phyloP scores from a whole-genome alignment of 2,797 vertebrate genomes.

The Rhincodon typus region DNA sequence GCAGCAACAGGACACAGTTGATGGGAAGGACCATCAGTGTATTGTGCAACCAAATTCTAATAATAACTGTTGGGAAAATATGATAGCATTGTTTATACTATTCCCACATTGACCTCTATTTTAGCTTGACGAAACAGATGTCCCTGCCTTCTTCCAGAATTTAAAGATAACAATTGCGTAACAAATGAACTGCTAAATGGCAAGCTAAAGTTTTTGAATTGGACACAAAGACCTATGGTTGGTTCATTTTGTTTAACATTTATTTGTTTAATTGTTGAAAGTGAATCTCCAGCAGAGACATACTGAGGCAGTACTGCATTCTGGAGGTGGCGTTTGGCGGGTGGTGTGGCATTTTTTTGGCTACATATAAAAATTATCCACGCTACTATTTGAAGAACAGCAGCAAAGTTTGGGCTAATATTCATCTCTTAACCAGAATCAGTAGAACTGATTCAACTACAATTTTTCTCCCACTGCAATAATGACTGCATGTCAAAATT shows the following conservation, averaged over 20 bases:
- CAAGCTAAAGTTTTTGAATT: neutral
- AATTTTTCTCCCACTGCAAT: neutral
- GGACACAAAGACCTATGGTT: neutral
- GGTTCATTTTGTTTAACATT: neutral
- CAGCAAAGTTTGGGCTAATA: neutral
- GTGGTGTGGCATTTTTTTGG: too few relatives aligned
- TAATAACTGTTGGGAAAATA: neutral
- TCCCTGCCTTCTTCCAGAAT: too few relatives aligned
- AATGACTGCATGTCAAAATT: neutral
- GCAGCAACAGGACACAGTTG: neutral
- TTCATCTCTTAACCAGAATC: neutral
- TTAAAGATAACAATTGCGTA: too few relatives aligned
- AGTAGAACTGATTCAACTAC: neutral
- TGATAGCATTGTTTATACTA: neutral
- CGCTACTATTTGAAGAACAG: neutral
- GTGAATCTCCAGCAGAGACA: neutral
- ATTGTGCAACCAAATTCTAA: neutral
- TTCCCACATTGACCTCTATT: neutral
- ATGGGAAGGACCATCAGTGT: neutral
- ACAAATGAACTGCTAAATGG: too few relatives aligned
- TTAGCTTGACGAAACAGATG: neutral
- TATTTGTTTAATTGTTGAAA: neutral
- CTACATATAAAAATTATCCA: neutral
- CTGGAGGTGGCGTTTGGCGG: neutral
- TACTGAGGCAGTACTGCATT: neutral